phyloP scores from a whole-genome alignment of 2,888 invertebrate species.

The Aethes cnicana region DNA sequence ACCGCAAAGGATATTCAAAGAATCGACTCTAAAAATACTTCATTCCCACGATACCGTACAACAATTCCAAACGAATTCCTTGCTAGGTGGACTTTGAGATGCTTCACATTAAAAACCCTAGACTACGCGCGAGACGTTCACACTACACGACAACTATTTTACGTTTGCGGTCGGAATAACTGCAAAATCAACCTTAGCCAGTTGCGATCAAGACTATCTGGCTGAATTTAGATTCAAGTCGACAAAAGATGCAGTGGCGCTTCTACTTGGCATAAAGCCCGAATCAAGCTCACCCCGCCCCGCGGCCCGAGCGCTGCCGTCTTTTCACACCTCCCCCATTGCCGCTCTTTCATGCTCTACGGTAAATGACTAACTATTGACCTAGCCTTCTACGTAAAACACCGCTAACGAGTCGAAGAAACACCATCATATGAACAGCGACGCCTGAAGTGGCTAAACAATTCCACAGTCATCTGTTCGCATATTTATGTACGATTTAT shows the following conservation, averaged over 20 bases:
- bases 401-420: constrained; percentile 40
- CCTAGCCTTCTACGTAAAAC: constrained; percentile 52
- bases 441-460: constrained; percentile 38
- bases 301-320: constrained; percentile 57
- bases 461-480: constrained; percentile 8
- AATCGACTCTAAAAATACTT: constrained; percentile 42
- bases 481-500: constrained; percentile 16
- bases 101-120: constrained; percentile 69
- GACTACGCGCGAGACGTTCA: constrained; percentile 71
- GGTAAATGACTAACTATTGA: constrained; percentile 55
- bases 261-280: constrained; percentile 74
- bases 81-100: constrained; percentile 61
- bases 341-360: constrained; percentile 58
- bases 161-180: constrained; percentile 34
- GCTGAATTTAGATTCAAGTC: constrained; percentile 46
- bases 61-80: constrained; percentile 56
- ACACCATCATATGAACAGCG: constrained; percentile 43
- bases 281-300: constrained; percentile 58
- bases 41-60: constrained; percentile 46
- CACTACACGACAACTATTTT: constrained; percentile 50
- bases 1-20: constrained; percentile 2
- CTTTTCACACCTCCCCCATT: constrained; percentile 58
- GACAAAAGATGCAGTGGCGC: constrained; percentile 72
- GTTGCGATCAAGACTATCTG: constrained; percentile 41
- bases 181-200: constrained; percentile 50